Base-by-base conservation (phyloP, 2,113 vertebrate species). In the Clarias magur region DNA sequence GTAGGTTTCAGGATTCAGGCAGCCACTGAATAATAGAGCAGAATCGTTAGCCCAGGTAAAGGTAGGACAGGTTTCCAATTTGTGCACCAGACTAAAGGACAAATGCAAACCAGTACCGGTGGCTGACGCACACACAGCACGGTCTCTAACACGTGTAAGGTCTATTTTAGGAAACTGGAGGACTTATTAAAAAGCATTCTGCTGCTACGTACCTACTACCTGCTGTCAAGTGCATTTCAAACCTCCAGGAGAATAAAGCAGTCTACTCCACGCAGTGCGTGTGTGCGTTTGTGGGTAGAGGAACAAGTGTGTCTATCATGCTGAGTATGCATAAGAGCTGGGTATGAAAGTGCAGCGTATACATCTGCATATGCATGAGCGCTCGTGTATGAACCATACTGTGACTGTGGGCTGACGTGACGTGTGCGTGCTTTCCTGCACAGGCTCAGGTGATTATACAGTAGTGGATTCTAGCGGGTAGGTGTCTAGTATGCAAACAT, bases 161-260 rank as follows among this genome's bases (percentile, higher is more conserved):
- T 90, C 94, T 94, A 95, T 95, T 95, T 92, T 86, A 7, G 82
- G 91, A 85, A 75, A 81, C 82, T 6, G 25, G 86, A 93, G 94
- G 91, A 94, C 91, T 95, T 95, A 95, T 95, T 94, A 92, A 95
- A 34, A 95, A 92, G 23, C 90, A 78, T 88, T 90, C 87, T 48
- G 25, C 67, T 70, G 67, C 67, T 34, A 42, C 48, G 48, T 8
- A 7, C 38, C 82, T 83, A 78, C 86, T 85, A 27, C 17, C 79
- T 92, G 90, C 94, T 91, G 89, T 93, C 91, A 90, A 88, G 91
- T 88, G 84, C 86, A 83, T 83, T 92, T 84, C 30, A 38, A 89
- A 85, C 25, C 10, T 89, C 85, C 19, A 56, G 83, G 92, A 92
- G 90, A 89, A 89, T 16, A 30, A 85, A 72, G 83, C 82, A 65